Base-by-base conservation (phyloP, 2,797 vertebrate species). In the Kryptopterus vitreolus region DNA sequence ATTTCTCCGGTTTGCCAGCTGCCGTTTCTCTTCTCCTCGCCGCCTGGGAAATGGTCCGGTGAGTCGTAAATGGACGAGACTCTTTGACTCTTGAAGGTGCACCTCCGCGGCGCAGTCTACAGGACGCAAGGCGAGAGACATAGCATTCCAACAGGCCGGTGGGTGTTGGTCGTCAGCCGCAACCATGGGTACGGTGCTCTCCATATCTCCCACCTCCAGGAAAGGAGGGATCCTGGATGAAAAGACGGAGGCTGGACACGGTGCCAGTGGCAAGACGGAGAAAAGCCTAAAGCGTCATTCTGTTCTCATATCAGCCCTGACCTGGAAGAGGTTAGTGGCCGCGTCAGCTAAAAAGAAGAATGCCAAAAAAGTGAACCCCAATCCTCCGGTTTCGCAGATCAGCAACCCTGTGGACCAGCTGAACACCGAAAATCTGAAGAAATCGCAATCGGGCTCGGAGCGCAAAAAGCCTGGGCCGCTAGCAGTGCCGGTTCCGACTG, bases 151-250 rank as follows among this genome's bases (percentile, higher is more conserved):
- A 74, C 66, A 80, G 85, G 84, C 81, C 78, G 76, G 81, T 81
- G 87, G 85, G 86, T 89, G 86, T 84, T 87, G 86, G 87, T 87
- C 85, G 75, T 33, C 53, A 61, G 58, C 71, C 50, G 80, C 88
- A 85, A 92, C 91, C 90, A 97, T 97, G 96, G 96, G 96, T 89
- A 96, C 96, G 58, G 95, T 96, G 87, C 93, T 97, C 77, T 97
- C 96, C 74, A 93, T 97, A 80, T 95, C 95, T 59, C 95, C 94
- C 33, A 88, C 93, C 78, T 88, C 88, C 76, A 83, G 90, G 85
- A 88, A 90, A 87, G 89, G 89, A 48, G 88, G 91, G 83, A 91
- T 91, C 87, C 88, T 89, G 88, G 89, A 92, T 86, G 91, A 91
- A 87, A 88, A 91, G 90, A 86, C 87, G 87, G 90, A 85, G 85